A percentile compares a stretch with the other conserved stretches of the same genome.
These are phyloP conservation scores for Ennomos erosarius DNA, from an alignment of 2,888 invertebrate genomes.

Conservation along the genomic window DNA sequence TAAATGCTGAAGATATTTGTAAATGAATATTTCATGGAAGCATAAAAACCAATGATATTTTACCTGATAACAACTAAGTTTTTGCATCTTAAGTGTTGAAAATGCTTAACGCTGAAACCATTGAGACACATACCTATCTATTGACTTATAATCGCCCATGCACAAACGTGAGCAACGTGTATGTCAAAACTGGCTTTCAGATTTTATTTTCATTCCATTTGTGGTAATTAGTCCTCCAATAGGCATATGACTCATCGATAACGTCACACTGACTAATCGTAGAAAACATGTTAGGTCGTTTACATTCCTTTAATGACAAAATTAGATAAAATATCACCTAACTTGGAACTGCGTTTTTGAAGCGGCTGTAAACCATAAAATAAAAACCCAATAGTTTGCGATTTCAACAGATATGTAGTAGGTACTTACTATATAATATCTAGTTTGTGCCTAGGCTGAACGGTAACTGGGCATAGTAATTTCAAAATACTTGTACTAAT, in stretches of 20 bases:
- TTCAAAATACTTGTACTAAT: too few species aligned
- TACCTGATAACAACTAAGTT: constrained; percentile 24
- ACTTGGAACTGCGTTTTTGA: too few species aligned
- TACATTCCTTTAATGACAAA: too few species aligned
- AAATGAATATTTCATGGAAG: constrained; percentile 18
- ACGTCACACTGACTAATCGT: constrained; percentile 33
- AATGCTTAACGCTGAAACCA: neutral
- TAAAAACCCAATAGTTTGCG: too few species aligned
- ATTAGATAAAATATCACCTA: too few species aligned
- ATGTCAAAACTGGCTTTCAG: constrained; percentile 36
- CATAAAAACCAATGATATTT: neutral
- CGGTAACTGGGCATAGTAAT: too few species aligned
- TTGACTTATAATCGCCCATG: neutral
- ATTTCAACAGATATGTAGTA: too few species aligned
- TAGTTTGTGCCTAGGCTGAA: too few species aligned
- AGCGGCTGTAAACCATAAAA: too few species aligned
- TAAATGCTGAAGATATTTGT: constrained; percentile 18
- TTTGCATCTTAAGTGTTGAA: neutral
- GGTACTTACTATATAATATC: too few species aligned
- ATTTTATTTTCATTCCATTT: constrained; percentile 43
- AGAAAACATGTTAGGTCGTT: too few species aligned
- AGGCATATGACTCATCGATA: constrained; percentile 40
- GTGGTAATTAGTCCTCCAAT: constrained; percentile 38
- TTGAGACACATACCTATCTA: neutral
- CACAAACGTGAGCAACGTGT: constrained; percentile 16